These are phyloP conservation scores for Herpetotheres cachinnans DNA, from an alignment of 2,113 vertebrate species.

Conservation along the genomic window DNA sequence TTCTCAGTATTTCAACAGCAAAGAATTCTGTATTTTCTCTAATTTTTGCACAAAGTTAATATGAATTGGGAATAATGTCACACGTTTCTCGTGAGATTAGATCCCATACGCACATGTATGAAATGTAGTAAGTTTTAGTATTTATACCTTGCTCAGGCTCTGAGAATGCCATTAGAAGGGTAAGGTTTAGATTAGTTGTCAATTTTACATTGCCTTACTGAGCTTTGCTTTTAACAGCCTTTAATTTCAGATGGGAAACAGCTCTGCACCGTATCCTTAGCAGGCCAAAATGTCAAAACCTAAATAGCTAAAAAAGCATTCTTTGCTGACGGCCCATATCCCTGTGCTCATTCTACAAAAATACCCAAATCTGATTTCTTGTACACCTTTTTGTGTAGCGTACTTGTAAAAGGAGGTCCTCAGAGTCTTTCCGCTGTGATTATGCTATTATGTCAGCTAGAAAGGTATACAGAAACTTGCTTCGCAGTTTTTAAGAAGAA, in stretches of 20 bases:
- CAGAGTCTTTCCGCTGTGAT: not conserved
- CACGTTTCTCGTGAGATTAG: not conserved
- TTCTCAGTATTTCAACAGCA: not conserved
- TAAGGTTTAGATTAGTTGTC: not conserved
- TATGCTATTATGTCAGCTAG: not conserved
- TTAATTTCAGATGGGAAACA: not conserved
- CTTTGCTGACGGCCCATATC: not conserved
- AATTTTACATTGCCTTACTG: constrained; percentile 11
- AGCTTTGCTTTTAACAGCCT: not conserved
- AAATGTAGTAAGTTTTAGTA: not conserved
- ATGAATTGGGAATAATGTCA: not conserved
- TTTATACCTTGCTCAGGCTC: not conserved
- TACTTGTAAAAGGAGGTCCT: not conserved
- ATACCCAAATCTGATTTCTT: not conserved
- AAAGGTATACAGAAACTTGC: not conserved
- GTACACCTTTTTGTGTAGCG: not conserved
- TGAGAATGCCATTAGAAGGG: not conserved
- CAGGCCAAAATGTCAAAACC: not conserved
- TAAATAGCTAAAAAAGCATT: not conserved
- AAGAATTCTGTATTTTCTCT: not conserved
- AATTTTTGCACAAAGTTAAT: not conserved
- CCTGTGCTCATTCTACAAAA: not conserved
- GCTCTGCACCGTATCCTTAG: not conserved
- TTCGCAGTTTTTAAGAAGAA: not conserved
- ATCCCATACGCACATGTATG: not conserved